Evolutionary conservation across 2,113 vertebrate genomes (phyloP).

Genomic region (Theristicus caerulescens): DNA sequence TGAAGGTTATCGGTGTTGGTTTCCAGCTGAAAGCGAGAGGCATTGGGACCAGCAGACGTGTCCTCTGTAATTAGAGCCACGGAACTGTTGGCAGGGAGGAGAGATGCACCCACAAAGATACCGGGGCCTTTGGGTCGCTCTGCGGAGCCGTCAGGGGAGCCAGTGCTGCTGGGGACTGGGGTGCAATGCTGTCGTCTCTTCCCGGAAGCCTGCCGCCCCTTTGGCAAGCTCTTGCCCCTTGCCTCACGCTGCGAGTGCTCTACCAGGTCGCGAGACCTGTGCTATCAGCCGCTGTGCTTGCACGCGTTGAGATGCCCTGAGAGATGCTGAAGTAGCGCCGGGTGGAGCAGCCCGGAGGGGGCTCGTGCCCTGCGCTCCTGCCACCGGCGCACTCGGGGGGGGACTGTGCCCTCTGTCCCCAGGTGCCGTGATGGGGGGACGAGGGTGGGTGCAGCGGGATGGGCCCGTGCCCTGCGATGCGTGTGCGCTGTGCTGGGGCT

Average conservation of each 20-base stretch:
- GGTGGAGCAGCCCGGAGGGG: background rate
- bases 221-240: background rate
- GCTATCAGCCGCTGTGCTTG: accelerated
- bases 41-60: background rate
- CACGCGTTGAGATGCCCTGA: accelerated
- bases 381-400: background rate
- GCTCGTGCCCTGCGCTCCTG: background rate
- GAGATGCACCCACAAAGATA: accelerated
- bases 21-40: background rate
- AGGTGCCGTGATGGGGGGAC: accelerated
- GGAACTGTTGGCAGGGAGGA: background rate
- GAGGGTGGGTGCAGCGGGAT: accelerated
- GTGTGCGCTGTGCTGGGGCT: background rate
- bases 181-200: accelerated
- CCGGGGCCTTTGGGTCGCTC: accelerated
- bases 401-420: background rate
- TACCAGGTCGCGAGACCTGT: background rate
- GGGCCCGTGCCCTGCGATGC: accelerated
- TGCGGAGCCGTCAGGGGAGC: accelerated
- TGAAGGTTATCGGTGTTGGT: background rate
- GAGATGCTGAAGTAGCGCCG: background rate
- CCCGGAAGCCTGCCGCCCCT: background rate
- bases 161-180: background rate
- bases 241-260: accelerated
- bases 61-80: background rate